Percentiles rank a stretch among this genome's conserved stretches.
phyloP scores from a whole-genome alignment of 2,113 vertebrate species.

The Desmodus rotundus region DNA sequence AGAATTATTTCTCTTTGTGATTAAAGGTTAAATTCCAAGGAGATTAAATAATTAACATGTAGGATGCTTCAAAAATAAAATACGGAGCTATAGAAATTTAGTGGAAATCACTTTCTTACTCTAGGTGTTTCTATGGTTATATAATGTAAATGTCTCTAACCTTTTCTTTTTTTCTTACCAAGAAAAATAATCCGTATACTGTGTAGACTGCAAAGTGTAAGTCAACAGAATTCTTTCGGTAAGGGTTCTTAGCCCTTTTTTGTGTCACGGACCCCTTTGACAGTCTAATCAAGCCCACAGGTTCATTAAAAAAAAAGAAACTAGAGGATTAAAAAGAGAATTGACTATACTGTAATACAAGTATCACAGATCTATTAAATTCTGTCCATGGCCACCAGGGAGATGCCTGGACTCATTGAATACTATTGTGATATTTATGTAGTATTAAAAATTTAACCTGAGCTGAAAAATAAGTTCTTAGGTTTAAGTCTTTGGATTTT shows the following conservation, averaged over 20 bases:
- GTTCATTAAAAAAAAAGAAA: background rate
- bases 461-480: background rate
- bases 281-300: background rate
- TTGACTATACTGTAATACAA: background rate
- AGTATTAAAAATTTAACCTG: background rate
- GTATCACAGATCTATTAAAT: background rate
- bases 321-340: background rate
- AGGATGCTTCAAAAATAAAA: slow-evolving; percentile 16
- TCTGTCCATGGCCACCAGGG: background rate
- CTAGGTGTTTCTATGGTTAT: background rate
- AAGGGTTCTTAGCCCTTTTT: background rate
- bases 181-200: background rate
- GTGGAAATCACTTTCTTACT: background rate
- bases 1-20: slow-evolving; percentile 21
- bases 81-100: background rate
- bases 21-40: slow-evolving; percentile 20
- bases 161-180: background rate
- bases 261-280: background rate
- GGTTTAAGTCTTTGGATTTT: background rate
- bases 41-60: background rate
- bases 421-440: background rate
- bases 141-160: background rate
- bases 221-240: background rate
- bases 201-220: background rate
- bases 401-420: background rate